Base-by-base conservation (phyloP, 1,140 invertebrate genomes). In the Orchesella cincta region DNA sequence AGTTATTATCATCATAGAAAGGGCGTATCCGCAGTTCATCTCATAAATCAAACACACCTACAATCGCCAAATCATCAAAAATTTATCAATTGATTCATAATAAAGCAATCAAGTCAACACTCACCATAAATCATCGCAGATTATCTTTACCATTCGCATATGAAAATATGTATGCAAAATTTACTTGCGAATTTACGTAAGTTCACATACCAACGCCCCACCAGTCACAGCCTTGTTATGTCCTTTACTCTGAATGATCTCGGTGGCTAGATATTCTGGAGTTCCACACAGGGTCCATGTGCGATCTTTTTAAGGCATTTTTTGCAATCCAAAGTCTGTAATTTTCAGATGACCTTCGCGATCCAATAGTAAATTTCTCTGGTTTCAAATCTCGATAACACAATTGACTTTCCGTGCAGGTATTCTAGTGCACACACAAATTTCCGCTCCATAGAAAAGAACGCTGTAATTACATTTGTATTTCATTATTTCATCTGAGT, bases 181-280 rank as follows among this genome's bases (percentile, higher is more conserved):
- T n/a, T n/a, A n/a, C n/a, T n/a, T n/a, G 16, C n/a, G n/a, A n/a
- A n/a, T n/a, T n/a, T n/a, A n/a, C n/a, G n/a, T n/a, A n/a, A n/a
- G n/a, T n/a, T n/a, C n/a, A n/a, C n/a, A 84, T 93, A 92, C 96
- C 83, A 98, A 88, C 12, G 96, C 95, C 97, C 97, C 98, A 94
- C 95, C 98, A 84, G 98, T 97, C 0, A 98, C 97, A 2, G 95
- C 95, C 86, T 95, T 97, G 84, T 98, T 98, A 86, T 98, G 96
- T 51, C 97, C 97, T 88, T 97, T 97, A 80, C 93, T 95, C 85
- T 96, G 94, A 78, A 98, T 97, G 78, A 98, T 97, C 87, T 98
- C 97, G 26, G 97, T 96, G 33, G 96, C 96, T 67, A 98, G 87
- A 85, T 97, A 97, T 73, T 73, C 71, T 29, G 71, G 71, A 5